phyloP scores from a whole-genome alignment of 2,888 invertebrate genomes.

The Nomada hirtipes region DNA sequence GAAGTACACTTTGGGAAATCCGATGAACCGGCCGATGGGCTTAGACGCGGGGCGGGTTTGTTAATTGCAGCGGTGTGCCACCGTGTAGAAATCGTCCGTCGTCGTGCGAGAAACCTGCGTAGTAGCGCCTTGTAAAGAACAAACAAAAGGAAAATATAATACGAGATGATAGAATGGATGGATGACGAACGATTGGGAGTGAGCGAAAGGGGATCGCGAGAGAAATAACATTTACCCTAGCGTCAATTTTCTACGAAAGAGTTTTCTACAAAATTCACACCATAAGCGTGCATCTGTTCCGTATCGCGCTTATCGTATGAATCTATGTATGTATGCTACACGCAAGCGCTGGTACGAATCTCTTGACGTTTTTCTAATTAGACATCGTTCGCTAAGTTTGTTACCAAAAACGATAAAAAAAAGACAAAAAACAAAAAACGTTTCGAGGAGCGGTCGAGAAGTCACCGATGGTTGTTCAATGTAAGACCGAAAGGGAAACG shows the following conservation, averaged over 20 bases:
- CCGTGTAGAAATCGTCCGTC: slow-evolving; percentile 75
- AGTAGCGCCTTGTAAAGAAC: slow-evolving; percentile 81
- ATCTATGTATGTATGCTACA: slow-evolving; percentile 70
- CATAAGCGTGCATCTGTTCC: slow-evolving; percentile 63
- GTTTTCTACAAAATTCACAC: slow-evolving; percentile 73
- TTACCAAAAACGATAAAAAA: slow-evolving; percentile 39
- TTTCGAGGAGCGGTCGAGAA: not conserved
- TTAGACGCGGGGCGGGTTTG: not conserved
- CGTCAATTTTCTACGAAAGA: slow-evolving; percentile 83
- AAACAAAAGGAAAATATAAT: slow-evolving; percentile 29
- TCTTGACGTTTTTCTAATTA: slow-evolving; percentile 70
- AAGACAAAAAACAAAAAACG: not conserved
- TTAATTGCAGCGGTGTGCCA: slow-evolving; percentile 55
- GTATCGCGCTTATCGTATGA: slow-evolving; percentile 71
- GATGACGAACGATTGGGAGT: not conserved
- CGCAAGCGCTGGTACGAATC: slow-evolving; percentile 67
- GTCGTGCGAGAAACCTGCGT: slow-evolving; percentile 76
- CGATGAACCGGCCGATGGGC: not conserved
- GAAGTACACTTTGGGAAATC: no score
- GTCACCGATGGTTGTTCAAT: slow-evolving; percentile 29
- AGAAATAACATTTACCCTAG: slow-evolving; percentile 76
- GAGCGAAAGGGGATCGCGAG: slow-evolving; percentile 3
- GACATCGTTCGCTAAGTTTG: slow-evolving; percentile 61
- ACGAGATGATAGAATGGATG: slow-evolving; percentile 30
- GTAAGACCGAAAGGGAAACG: slow-evolving; percentile 15